phyloP scores from a whole-genome alignment of 64 coral and sea anemone species.

The Platygyra sinensis region DNA sequence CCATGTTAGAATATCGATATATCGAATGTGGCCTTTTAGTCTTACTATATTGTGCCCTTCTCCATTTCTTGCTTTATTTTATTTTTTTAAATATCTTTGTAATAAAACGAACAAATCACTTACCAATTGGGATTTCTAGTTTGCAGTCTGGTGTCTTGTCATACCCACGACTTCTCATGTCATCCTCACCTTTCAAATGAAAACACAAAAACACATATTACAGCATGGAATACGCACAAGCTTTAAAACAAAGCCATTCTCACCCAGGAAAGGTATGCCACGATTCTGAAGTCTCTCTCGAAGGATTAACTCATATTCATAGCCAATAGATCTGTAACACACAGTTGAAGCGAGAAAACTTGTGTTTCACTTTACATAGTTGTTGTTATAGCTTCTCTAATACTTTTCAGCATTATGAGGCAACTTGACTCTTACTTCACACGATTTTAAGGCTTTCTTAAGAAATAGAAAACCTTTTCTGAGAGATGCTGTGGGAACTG shows the following conservation, averaged over 20 bases:
- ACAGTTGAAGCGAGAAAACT: background rate
- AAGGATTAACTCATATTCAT: slow-evolving; percentile 88
- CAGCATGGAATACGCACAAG: background rate
- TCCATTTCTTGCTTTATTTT: too few species aligned
- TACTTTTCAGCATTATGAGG: too few species aligned
- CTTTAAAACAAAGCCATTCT: background rate
- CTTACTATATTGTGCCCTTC: too few species aligned
- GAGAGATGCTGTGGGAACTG: too few species aligned
- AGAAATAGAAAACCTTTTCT: too few species aligned
- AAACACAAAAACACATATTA: background rate
- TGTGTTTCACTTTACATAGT: too few species aligned
- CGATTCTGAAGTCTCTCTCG: slow-evolving; percentile 87
- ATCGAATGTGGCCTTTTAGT: too few species aligned
- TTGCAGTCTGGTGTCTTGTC: slow-evolving; percentile 99
- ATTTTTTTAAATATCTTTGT: too few species aligned
- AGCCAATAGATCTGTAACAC: slow-evolving; percentile 78
- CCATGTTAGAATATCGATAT: too few species aligned
- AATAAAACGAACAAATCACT: background rate
- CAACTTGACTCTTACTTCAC: too few species aligned
- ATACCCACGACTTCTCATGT: slow-evolving; percentile 95
- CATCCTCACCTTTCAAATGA: slow-evolving; percentile 77
- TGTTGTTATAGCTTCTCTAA: too few species aligned
- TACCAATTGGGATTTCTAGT: slow-evolving; percentile 97
- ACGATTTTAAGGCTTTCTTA: too few species aligned
- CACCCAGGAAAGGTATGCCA: slow-evolving; percentile 91